Conservation (phyloP, 2,888 invertebrate genomes). For the Isoperla grammatica region DNA sequence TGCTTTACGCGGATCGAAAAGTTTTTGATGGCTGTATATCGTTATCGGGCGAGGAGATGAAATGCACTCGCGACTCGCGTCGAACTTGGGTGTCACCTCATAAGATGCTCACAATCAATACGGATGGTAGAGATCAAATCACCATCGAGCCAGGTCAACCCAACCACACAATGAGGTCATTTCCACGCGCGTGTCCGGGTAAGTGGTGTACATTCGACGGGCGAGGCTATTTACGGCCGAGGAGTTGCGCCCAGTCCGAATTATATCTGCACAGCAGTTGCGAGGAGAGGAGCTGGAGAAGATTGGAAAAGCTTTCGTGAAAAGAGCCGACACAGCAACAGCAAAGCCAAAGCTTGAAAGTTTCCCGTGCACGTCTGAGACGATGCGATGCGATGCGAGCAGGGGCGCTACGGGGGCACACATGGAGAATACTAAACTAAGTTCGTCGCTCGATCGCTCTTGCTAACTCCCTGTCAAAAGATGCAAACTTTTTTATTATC, state of each 20-base stretch:
- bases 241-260: too few species aligned
- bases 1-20: neutral
- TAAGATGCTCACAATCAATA: neutral
- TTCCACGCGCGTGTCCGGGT: neutral
- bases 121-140: neutral
- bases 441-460: constrained; percentile 1
- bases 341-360: constrained; percentile 22
- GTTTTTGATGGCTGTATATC: neutral
- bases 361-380: constrained; percentile 21
- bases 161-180: neutral
- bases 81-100: too few species aligned
- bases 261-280: too few species aligned
- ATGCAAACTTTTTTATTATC: constrained; percentile 16
- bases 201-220: too few species aligned
- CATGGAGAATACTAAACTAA: constrained; percentile 12
- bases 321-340: constrained; percentile 15
- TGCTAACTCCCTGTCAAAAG: constrained; percentile 1
- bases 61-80: too few species aligned
- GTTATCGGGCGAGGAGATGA: neutral
- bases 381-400: neutral
- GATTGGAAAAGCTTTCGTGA: constrained; percentile 7
- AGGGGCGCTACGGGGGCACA: neutral
- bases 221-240: too few species aligned
- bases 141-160: too few species aligned
- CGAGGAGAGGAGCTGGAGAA: neutral